Evolutionary conservation across 2,113 vertebrate species (phyloP), one percentile per base, ranked within the genome.

Genomic region (Eurypyga helias): DNA sequence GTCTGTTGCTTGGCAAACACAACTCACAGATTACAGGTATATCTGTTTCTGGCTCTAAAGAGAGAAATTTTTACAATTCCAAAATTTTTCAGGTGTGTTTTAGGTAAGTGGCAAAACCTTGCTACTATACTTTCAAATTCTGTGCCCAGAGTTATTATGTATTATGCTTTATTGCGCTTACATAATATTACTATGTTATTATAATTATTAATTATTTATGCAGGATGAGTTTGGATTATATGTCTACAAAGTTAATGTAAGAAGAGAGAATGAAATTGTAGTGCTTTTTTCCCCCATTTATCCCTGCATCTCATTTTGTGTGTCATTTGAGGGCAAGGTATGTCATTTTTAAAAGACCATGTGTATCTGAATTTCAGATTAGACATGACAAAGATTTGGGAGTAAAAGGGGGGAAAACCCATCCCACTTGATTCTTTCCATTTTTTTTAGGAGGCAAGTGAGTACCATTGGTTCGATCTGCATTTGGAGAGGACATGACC

Each of bases 341-440:
- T 8, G 6, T 4, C 19, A 25, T 73, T 69, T 91, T 77, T 36
- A 14, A 57, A 86, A 31, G 18, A 43, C 1, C 4, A 13, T 7
- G 14, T 19, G 13, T 60, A 28, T 17, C 25, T 77, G 81, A 81
- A 11, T 41, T 34, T 72, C 13, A 52, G 33, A 57, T 52, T 57
- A 41, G 33, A 34, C 6, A 10, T 36, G 33, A 45, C 8, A 57
- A 10, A 10, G 7, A 55, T 34, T 14, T 31, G 10, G 45, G 23
- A 77, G 23, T 20, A 14, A 52, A 52, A 58, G 20, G 6, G 2
- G 19, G 0, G 41, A 13, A 21, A 10, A 12, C 26, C 43, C 6
- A 0, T 0, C 3, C 4, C 15, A 23, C 11, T 21, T 51, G 13
- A n/a, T 20, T 48, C 28, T 71, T 79, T 18, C 6, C 4, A 4